Evolutionary conservation across 2,888 invertebrate genomes (phyloP), one percentile per base, ranked within the genome.

Genomic region (Ornithoptera priamus): DNA sequence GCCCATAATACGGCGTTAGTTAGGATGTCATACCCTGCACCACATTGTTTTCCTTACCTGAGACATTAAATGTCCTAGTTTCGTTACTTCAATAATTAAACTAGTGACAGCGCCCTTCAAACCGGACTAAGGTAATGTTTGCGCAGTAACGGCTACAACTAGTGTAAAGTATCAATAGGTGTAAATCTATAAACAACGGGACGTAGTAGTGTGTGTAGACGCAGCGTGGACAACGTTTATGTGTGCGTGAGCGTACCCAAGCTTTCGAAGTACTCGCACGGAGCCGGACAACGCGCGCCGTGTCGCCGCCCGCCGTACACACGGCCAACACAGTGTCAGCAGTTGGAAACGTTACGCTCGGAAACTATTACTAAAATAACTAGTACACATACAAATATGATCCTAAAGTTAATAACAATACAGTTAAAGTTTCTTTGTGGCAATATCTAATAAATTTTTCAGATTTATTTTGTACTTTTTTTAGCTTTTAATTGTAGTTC

Each of bases 161-260:
- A 68, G 67, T n/a, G 60, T 39, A 6, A 70, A 79, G 75, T 77
- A 79, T 80, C 76, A 80, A 80, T 65, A 72, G 61, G 1, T 7
- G n/a, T 7, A 4, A 57, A 72, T 73, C 76, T 36, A 62, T 72
- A 71, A 58, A 77, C 72, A 67, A 74, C 78, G 80, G 79, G 80
- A 80, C 82, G 80, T 81, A 80, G 80, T 80, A 80, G 79, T 80
- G 78, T 80, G 78, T 79, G 78, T 79, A 77, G 77, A 78, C 78
- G 76, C 79, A 76, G 72, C 78, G 77, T 77, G 78, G 73, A 75
- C 74, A 74, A 8, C 62, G 30, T 75, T 75, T 75, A 56, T 67
- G 70, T 61, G 18, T 67, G 70, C 59, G 22, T 22, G 42, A 58
- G 53, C 73, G 69, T 68, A 70, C 53, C 65, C 15, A 46, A 17